A percentile compares a stretch with the other conserved stretches of the same genome.
Conservation (phyloP, 2,113 vertebrate genomes). For the Cyprinus carpio region DNA sequence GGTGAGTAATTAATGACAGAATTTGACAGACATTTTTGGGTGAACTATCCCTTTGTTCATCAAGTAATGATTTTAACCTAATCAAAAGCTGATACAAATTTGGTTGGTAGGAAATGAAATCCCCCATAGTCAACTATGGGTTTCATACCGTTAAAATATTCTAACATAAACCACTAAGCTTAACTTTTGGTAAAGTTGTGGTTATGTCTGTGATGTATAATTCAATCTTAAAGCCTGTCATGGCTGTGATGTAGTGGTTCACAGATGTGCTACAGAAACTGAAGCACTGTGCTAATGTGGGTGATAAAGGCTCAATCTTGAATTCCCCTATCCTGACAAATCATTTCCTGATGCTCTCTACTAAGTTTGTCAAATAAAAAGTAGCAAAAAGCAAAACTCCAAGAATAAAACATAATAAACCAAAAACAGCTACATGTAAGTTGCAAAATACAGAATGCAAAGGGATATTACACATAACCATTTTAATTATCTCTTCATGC, state of each 20-base stretch:
- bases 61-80: background rate
- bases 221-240: background rate
- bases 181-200: background rate
- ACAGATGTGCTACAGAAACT: constrained; percentile 6
- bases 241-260: background rate
- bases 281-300: background rate
- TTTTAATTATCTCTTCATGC: background rate
- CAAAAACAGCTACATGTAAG: background rate
- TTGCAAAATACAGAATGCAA: background rate
- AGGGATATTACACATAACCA: background rate
- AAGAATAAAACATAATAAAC: constrained; percentile 5
- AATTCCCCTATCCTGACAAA: constrained; percentile 1
- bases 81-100: background rate
- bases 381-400: background rate
- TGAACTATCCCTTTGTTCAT: too few relatives aligned
- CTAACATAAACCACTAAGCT: background rate
- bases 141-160: background rate
- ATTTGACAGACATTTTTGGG: too few relatives aligned
- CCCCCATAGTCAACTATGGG: background rate
- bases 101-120: background rate
- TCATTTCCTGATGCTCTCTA: background rate
- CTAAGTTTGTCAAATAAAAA: background rate
- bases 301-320: background rate
- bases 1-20: too few relatives aligned
- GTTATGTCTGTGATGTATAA: background rate